Conservation (phyloP, 2,888 invertebrate genomes). For the Monoplex corrugatus region DNA sequence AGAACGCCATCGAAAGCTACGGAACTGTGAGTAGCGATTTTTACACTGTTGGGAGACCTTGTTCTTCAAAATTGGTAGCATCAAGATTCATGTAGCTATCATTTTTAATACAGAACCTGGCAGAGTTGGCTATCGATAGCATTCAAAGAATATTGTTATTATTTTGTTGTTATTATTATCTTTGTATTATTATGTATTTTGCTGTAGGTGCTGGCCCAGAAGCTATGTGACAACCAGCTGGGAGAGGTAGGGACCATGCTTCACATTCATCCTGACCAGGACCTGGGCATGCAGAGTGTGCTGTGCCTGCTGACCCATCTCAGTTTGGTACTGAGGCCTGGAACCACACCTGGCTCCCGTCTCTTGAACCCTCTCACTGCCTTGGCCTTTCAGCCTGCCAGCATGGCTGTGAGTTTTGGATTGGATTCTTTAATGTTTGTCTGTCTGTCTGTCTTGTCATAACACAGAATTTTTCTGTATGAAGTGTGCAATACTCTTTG, state of each 20-base stretch:
- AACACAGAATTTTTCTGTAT: no score
- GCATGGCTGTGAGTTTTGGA: constrained; percentile 56
- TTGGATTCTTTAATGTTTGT: not conserved
- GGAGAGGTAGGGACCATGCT: constrained; percentile 43
- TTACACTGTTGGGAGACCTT: no score
- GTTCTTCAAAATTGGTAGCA: no score
- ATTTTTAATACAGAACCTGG: not conserved
- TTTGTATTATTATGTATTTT: not conserved
- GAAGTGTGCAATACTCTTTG: no score
- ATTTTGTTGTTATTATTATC: not conserved
- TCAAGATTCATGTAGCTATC: no score
- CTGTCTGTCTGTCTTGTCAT: not conserved
- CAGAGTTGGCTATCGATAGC: not conserved
- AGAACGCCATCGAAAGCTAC: no score
- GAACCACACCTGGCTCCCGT: constrained; percentile 53
- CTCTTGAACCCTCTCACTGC: constrained; percentile 61
- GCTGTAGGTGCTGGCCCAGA: constrained; percentile 48
- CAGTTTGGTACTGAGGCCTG: constrained; percentile 53
- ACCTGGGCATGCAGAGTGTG: constrained; percentile 61
- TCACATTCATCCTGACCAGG: constrained; percentile 53
- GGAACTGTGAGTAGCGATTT: no score
- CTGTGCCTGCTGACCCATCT: constrained; percentile 64
- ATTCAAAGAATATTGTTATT: not conserved
- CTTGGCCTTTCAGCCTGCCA: constrained; percentile 56
- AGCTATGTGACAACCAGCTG: constrained; percentile 49